These are phyloP conservation scores for Pagetopsis macropterus DNA, from an alignment of 2,797 vertebrate genomes.

Conservation along the genomic window DNA sequence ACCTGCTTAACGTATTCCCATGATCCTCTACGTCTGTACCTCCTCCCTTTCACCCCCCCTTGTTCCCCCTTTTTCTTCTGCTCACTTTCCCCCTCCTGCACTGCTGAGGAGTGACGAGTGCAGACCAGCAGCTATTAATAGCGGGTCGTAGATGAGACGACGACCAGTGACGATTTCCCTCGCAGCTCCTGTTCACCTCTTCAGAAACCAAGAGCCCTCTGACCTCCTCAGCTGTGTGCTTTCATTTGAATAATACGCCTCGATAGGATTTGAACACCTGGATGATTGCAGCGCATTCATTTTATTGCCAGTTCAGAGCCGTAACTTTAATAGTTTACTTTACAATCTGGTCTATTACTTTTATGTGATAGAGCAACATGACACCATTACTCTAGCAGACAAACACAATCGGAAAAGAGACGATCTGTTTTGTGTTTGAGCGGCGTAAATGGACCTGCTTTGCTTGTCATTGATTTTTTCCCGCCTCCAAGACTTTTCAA, in stretches of 20 bases:
- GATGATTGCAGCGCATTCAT: conserved; percentile 9
- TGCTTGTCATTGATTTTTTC: conserved; percentile 38
- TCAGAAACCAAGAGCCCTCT: conserved; percentile 34
- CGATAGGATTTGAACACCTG: conserved; percentile 28
- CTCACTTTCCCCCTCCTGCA: conserved; percentile 1
- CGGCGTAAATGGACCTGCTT: conserved; percentile 27
- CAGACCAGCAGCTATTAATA: conserved; percentile 79
- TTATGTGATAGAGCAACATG: conserved; percentile 31
- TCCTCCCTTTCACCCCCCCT: conserved; percentile 2
- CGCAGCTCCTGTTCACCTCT: conserved; percentile 47
- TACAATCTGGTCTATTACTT: conserved; percentile 25
- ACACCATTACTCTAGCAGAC: conserved; percentile 33
- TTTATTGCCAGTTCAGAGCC: conserved; percentile 17
- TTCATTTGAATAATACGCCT: conserved; percentile 1
- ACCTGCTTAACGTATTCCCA: conserved; percentile 38
- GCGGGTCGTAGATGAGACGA: conserved; percentile 69
- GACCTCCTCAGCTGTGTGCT: conserved; percentile 41
- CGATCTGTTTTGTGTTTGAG: conserved; percentile 13
- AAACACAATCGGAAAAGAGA: conserved; percentile 17
- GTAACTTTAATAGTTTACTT: conserved; percentile 26
- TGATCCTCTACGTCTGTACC: conserved; percentile 15
- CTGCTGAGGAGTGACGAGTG: conserved; percentile 72
- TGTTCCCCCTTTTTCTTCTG: neutral
- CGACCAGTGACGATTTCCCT: conserved; percentile 57
- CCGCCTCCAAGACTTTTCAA: conserved; percentile 14